phyloP scores from a whole-genome alignment of 2,797 vertebrate genomes.

The Sciurus carolinensis region DNA sequence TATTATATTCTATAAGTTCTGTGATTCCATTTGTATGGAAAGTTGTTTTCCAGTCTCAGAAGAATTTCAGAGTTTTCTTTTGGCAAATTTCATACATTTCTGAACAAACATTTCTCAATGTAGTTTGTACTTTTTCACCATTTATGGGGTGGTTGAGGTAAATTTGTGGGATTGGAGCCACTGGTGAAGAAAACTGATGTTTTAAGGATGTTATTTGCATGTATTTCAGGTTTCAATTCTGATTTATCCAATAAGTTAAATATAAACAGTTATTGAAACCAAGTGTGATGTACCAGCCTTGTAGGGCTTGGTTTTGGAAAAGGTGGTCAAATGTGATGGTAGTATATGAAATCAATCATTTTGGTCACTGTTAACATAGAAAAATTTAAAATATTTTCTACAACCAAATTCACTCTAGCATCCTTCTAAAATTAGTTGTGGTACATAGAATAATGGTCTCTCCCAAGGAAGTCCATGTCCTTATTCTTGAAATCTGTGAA shows the following conservation, averaged over 20 bases:
- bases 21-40: not conserved
- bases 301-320: constrained; percentile 37
- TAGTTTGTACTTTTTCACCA: not conserved
- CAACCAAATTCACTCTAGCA: not conserved
- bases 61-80: not conserved
- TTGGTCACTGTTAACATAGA: not conserved
- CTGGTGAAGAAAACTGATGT: constrained; percentile 26
- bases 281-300: not conserved
- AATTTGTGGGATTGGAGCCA: not conserved
- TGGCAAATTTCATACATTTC: constrained; percentile 19
- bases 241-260: not conserved
- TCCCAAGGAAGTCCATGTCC: not conserved
- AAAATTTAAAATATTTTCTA: not conserved
- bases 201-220: not conserved
- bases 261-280: not conserved
- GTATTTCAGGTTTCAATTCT: not conserved
- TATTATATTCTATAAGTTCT: not conserved
- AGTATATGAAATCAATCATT: constrained; percentile 35
- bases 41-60: not conserved
- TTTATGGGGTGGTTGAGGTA: not conserved
- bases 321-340: not conserved
- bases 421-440: constrained; percentile 8
- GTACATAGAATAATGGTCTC: not conserved
- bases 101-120: constrained; percentile 51
- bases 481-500: not conserved